Base-by-base conservation (phyloP, 1,140 invertebrate genomes). In the Drosophila kikkawai region DNA sequence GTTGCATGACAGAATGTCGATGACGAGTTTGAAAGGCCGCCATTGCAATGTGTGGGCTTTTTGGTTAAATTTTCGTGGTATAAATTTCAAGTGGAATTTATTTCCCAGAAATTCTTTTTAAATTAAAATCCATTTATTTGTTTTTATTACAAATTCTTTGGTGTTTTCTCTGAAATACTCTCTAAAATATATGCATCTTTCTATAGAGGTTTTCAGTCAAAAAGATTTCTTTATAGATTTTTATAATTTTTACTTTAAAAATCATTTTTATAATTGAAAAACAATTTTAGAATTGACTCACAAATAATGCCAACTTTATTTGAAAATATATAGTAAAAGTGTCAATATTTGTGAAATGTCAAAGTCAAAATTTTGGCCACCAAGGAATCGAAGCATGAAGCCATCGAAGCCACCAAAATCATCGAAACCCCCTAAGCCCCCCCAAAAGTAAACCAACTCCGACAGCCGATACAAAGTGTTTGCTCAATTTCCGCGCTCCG, bases 401-500 rank as follows among this genome's bases (percentile, higher is more conserved):
- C 65, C 32, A 15, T 11, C 47, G 13, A 53, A 53, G 45, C 36
- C 59, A 42, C 12, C 32, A 19, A 44, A 19, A 44, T 11, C 42
- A 9, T 4, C 42, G 2, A 29, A 50, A 6, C 44, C 58, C 45
- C 15, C 37, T 15, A 19, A 36, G 13, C 17, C 34, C 12, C 51
- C 51, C 5, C 9, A 34, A 34, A 34, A 11, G 8, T 22, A n/a
- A 56, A 17, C 9, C 12, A 39, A 44, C 66, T 29, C 44, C 37
- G 29, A 17, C 44, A 39, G 53, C 50, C 61, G 41, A 60, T 47
- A 44, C 48, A 79, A 87, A 84, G 85, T 88, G 85, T 90, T 88
- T 90, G 85, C 82, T 88, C 85, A 88, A 90, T 88, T 88, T 85
- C 70, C 51, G 70, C 81, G 78, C 81, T 81, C 41, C 56, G 65